Evolutionary conservation across 1,140 invertebrate species (phyloP).

Genomic region (Cydia amplana): DNA sequence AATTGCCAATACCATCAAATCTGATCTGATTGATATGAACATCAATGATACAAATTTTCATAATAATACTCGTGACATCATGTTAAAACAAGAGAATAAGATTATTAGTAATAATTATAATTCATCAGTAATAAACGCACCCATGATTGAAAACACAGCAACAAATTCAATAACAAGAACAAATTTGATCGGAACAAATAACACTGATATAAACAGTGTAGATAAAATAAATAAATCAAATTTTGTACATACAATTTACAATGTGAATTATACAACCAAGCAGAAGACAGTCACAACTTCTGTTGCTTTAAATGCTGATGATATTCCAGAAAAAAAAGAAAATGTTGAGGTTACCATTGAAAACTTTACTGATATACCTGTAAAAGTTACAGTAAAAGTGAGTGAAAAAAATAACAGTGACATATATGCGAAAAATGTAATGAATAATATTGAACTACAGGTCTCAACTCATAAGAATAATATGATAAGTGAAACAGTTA

Average conservation of each 20-base stretch:
- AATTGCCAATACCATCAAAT: not conserved
- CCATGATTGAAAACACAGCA: conserved; percentile 29
- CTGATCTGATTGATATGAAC: not conserved
- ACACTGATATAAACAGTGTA: too few species aligned
- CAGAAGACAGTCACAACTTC: not conserved
- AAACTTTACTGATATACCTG: not conserved
- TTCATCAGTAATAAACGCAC: not conserved
- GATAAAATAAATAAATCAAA: not conserved
- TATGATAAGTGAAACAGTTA: not conserved
- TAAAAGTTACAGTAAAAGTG: not conserved
- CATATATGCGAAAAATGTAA: not conserved
- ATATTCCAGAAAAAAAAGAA: not conserved
- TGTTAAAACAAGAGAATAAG: not conserved
- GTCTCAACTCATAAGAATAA: not conserved
- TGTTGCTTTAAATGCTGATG: not conserved
- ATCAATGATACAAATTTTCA: not conserved
- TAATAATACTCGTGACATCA: not conserved
- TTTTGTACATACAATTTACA: conserved; percentile 12
- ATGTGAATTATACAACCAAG: not conserved
- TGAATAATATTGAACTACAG: not conserved
- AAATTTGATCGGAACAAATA: too few species aligned
- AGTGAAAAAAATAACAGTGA: conserved; percentile 17
- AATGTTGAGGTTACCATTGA: not conserved
- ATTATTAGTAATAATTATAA: not conserved
- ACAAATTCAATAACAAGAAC: not conserved